Evolutionary conservation across 64 coral and sea anemone species (phyloP).

Genomic region (Montipora efflorescens): DNA sequence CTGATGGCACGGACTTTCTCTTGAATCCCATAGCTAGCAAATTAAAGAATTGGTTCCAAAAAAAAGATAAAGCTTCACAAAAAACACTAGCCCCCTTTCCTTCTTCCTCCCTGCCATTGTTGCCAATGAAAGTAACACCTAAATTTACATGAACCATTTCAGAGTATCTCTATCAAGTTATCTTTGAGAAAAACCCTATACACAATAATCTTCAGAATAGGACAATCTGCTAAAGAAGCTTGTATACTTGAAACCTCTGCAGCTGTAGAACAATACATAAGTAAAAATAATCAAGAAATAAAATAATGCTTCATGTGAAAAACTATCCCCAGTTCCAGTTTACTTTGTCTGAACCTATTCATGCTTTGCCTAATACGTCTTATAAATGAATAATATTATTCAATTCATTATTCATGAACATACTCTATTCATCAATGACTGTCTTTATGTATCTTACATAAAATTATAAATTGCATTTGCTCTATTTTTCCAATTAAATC

Average conservation of each 20-base stretch:
- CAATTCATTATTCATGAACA: too few species aligned
- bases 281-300: too few species aligned
- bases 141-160: conserved; percentile 15
- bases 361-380: too few species aligned
- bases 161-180: neutral
- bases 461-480: too few species aligned
- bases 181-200: conserved; percentile 1
- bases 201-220: neutral
- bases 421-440: too few species aligned
- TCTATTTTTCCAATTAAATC: too few species aligned
- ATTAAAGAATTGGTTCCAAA: conserved; percentile 18
- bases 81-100: conserved; percentile 27
- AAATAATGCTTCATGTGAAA: too few species aligned
- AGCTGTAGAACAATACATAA: neutral
- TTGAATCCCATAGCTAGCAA: conserved; percentile 59
- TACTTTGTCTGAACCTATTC: too few species aligned
- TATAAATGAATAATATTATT: too few species aligned
- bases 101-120: neutral
- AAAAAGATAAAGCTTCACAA: conserved; percentile 14
- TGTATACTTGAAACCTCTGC: neutral
- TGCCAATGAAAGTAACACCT: neutral
- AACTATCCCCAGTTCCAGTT: too few species aligned
- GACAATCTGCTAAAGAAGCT: neutral
- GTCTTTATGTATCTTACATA: too few species aligned
- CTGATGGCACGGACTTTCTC: conserved; percentile 80